Evolutionary conservation across 2,888 invertebrate species (phyloP), one percentile per base, ranked within the genome.

Genomic region (Scaptomyza parva): DNA sequence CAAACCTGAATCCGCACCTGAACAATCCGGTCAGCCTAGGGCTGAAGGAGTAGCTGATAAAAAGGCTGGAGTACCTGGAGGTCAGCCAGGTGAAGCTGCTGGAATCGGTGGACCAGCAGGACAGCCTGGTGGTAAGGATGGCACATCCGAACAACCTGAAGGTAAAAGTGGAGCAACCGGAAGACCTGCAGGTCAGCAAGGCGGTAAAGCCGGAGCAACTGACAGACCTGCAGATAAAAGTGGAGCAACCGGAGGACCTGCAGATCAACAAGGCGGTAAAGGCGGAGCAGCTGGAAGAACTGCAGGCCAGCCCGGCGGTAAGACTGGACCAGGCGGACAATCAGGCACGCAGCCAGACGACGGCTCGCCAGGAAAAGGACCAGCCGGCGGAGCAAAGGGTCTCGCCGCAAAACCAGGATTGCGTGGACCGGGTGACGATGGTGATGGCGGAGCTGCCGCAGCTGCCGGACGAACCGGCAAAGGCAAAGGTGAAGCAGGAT

Each of bases 331-430:
- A 12, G 28, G 7, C 2, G 43, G 8, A 3, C 47, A 26, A 40
- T 3, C 35, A 7, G 14, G 48, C 18, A 43, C 24, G 45, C 18
- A 18, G 18, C 30, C 11, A 45, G 17, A 6, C 8, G 24, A 26
- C 24, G n/a, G 39, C 4, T 12, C 7, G 8, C 22, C 41, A 41
- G n/a, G 33, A 17, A 28, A 18, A 35, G 12, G 18, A 18, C 30
- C 3, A 47, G 1, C 33, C 12, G 47, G 18, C 14, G 17, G 12
- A 7, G 12, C 50, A 4, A 50, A 33, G 35, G 26, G 33, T 35
- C 52, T 37, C 8, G 60, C 43, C 20, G 22, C 28, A 12, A 55
- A 61, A 24, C 40, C 51, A 2, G 55, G 62, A 0, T 12, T 48
- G n/a, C 22, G 17, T n/a, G 45, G 17, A 28, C n/a, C 40, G 9